These are phyloP conservation scores for Calameuta idolon DNA, from an alignment of 2,888 invertebrate genomes.

Conservation along the genomic window DNA sequence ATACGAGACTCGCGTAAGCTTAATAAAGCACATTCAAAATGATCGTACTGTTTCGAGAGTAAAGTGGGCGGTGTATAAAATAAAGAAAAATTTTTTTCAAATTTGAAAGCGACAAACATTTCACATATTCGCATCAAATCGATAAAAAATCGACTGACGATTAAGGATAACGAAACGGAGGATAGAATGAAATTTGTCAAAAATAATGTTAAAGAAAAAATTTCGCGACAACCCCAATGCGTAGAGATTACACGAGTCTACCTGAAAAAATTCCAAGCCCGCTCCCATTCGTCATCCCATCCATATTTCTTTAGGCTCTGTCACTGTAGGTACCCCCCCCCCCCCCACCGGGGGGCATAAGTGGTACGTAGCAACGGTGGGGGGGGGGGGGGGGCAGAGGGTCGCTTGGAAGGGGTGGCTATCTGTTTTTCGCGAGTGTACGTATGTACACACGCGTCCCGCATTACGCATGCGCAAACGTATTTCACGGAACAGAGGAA, in stretches of 20 bases:
- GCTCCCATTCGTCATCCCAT: background rate
- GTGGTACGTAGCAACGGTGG: background rate
- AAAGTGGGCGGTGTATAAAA: too few relatives aligned
- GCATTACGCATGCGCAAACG: background rate
- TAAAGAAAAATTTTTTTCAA: too few relatives aligned
- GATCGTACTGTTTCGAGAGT: too few relatives aligned
- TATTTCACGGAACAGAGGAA: background rate
- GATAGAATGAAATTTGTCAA: too few relatives aligned
- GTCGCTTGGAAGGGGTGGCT: background rate
- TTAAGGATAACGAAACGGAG: too few relatives aligned
- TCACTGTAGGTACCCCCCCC: background rate
- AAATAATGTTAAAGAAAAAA: background rate
- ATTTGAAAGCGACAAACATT: too few relatives aligned
- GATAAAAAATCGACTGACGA: too few relatives aligned
- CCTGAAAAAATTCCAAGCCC: background rate
- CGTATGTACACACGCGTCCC: background rate
- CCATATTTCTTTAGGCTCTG: background rate
- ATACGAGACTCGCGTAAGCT: too few relatives aligned
- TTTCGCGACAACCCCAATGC: background rate
- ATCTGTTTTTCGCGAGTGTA: background rate
- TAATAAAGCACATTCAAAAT: too few relatives aligned
- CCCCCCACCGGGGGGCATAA: background rate
- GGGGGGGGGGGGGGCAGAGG: background rate
- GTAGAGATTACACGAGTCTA: background rate
- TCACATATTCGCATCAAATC: too few relatives aligned